A percentile compares a stretch with the other conserved stretches of the same genome.
These are phyloP conservation scores for Drosophila pseudoananassae DNA, from an alignment of 1,140 invertebrate species.

Conservation along the genomic window DNA sequence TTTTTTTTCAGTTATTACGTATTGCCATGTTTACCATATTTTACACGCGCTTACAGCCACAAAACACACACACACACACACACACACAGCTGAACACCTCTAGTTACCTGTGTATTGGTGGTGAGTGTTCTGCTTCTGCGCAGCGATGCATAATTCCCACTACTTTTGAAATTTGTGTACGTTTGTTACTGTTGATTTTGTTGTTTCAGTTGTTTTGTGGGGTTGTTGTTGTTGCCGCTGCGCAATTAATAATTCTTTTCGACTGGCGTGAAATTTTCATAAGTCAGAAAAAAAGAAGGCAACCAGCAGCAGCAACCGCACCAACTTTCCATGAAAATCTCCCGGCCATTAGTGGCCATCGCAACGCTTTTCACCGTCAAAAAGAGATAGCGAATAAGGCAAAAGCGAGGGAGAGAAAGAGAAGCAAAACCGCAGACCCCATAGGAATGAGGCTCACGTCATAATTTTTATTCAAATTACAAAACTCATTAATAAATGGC, in stretches of 20 bases:
- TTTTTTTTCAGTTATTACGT: slow-evolving; percentile 70
- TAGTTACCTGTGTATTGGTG: slow-evolving; percentile 21
- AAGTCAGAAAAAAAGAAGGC: slow-evolving; percentile 64
- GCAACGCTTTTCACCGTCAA: slow-evolving; percentile 55
- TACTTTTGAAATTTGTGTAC: slow-evolving; percentile 63
- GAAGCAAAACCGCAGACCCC: slow-evolving; percentile 54
- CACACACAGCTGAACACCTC: slow-evolving; percentile 7
- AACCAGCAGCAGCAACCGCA: slow-evolving; percentile 58
- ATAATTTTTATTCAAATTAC: slow-evolving; percentile 73
- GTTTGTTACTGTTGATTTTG: slow-evolving; percentile 28
- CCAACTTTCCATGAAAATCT: slow-evolving; percentile 78
- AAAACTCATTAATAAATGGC: slow-evolving; percentile 56
- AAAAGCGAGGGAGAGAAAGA: background rate
- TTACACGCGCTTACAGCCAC: slow-evolving; percentile 77
- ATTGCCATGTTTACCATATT: slow-evolving; percentile 82
- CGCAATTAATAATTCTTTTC: slow-evolving; percentile 82
- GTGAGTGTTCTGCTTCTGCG: slow-evolving; percentile 74
- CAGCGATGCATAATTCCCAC: slow-evolving; percentile 81
- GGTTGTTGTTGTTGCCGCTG: slow-evolving; percentile 47
- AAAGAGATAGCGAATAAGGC: background rate
- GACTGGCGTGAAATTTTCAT: slow-evolving; percentile 81
- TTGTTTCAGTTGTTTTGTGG: slow-evolving; percentile 17
- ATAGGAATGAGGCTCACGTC: slow-evolving; percentile 67
- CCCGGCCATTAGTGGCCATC: slow-evolving; percentile 57
- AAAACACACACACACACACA: slow-evolving; percentile 9